These are phyloP conservation scores for Drosophila funebris DNA, from an alignment of 1,140 invertebrate genomes.

Conservation along the genomic window DNA sequence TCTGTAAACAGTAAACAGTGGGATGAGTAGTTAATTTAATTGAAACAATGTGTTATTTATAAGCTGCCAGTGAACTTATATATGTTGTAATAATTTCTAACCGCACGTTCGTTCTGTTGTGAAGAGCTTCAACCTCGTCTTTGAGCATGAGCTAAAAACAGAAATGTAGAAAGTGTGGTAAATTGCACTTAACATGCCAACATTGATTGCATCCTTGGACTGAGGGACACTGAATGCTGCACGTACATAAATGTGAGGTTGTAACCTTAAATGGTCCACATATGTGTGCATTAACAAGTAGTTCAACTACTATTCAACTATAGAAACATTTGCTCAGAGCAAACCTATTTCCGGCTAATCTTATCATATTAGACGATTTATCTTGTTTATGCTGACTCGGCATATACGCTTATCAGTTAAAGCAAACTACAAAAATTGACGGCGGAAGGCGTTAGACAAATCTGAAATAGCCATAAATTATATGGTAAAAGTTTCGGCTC, in stretches of 20 bases:
- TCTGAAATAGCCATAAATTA: background rate
- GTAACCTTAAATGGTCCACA: background rate
- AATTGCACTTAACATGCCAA: conserved; percentile 19
- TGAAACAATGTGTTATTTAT: conserved; percentile 2
- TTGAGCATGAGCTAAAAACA: conserved; percentile 34
- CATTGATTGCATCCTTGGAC: conserved; percentile 42
- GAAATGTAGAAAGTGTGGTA: conserved; percentile 17
- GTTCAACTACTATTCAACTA: background rate
- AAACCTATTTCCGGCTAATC: conserved; percentile 29
- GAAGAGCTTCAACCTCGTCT: background rate
- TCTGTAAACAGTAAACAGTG: too few species aligned
- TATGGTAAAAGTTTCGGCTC: background rate
- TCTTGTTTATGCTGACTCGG: conserved; percentile 22
- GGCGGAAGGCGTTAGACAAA: too few species aligned
- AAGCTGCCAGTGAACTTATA: background rate
- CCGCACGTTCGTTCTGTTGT: conserved; percentile 1
- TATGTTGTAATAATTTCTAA: background rate
- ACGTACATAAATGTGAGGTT: background rate
- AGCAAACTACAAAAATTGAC: background rate
- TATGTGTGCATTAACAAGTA: background rate
- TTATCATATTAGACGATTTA: conserved; percentile 38
- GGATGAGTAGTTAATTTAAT: background rate
- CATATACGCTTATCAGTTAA: background rate
- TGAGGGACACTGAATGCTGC: background rate
- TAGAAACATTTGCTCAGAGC: background rate